These are phyloP conservation scores for Sylvietta virens DNA, from an alignment of 2,113 vertebrate species.

Conservation along the genomic window DNA sequence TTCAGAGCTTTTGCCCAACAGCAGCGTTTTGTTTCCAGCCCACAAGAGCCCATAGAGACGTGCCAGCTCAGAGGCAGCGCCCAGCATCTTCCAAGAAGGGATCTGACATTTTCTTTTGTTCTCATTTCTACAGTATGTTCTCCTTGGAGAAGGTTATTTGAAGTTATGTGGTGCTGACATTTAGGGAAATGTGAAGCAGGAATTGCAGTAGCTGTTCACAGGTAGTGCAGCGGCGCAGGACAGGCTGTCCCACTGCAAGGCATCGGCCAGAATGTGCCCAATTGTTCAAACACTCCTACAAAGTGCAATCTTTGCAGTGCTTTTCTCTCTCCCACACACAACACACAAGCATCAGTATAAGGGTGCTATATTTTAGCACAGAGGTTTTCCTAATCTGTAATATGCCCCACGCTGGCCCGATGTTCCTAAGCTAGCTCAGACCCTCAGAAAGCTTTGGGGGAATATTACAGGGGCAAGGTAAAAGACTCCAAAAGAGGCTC, in stretches of 20 bases:
- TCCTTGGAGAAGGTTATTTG: constrained; percentile 15
- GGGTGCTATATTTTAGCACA: neutral
- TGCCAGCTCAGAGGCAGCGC: constrained; percentile 15
- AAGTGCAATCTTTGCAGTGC: neutral
- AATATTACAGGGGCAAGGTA: too few species aligned
- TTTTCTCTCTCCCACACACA: neutral
- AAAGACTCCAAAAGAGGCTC: too few species aligned
- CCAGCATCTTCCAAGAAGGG: constrained; percentile 1
- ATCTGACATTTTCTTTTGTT: constrained; percentile 55
- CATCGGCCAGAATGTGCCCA: neutral
- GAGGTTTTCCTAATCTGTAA: neutral
- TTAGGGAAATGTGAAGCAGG: constrained; percentile 31
- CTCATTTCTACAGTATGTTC: constrained; percentile 29
- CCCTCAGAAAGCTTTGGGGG: too few species aligned
- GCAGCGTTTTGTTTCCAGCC: constrained; percentile 53
- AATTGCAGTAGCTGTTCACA: constrained; percentile 28
- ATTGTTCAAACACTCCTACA: neutral
- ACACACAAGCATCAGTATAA: neutral
- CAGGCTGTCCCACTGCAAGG: neutral
- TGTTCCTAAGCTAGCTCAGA: too few species aligned
- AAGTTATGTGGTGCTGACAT: constrained; percentile 44
- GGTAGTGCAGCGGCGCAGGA: neutral
- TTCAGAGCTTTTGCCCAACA: constrained; percentile 42
- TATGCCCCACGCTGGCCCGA: too few species aligned
- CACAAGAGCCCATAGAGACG: constrained; percentile 54